Evolutionary conservation across 2,888 invertebrate species (phyloP), one percentile per base, ranked within the genome.

Genomic region (Augochlorella aurata): DNA sequence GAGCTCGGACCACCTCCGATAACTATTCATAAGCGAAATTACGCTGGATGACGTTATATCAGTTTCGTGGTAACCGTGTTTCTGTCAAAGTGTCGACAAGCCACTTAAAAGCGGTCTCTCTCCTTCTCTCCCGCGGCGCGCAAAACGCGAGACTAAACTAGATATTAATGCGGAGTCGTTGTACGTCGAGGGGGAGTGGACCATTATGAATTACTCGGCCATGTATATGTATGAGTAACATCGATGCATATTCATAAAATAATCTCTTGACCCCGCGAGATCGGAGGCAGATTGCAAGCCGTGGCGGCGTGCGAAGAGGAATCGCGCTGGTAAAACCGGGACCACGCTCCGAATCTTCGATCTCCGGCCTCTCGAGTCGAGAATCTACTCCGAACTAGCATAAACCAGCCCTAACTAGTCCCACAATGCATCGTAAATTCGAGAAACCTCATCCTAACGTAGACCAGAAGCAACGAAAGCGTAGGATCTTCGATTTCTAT

Each of bases 261-360:
- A 88, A 88, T 88, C 88, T 84, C 83, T 86, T 88, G 88, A 88
- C 88, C 88, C 84, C 88, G 87, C 86, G 84, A 85, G 88, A 88
- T 88, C 83, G 81, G 75, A 77, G 84, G 80, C 81, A 82, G 88
- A 88, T 88, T 85, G 81, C 71, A 0, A n/a, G 44, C 77, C 74
- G 14, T 1, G 16, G 24, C 79, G 67, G 77, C 79, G 81, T 79
- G 80, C 81, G 81, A 81, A 79, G 80, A 79, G 69, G 80, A 66
- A 70, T 38, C 80, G 74, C 68, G 69, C 67, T 58, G n/a, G 18
- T 52, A 54, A 58, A 78, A 44, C 18, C 73, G 65, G 69, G 65
- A 18, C 9, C 44, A 14, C n/a, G 24, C 3, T 50, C 47, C 45
- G 63, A 38, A 63, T 67, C 67, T 24, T 21, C 18, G 44, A 49